These are phyloP conservation scores for Carassius gibelio DNA, from an alignment of 2,113 vertebrate genomes.

Conservation along the genomic window DNA sequence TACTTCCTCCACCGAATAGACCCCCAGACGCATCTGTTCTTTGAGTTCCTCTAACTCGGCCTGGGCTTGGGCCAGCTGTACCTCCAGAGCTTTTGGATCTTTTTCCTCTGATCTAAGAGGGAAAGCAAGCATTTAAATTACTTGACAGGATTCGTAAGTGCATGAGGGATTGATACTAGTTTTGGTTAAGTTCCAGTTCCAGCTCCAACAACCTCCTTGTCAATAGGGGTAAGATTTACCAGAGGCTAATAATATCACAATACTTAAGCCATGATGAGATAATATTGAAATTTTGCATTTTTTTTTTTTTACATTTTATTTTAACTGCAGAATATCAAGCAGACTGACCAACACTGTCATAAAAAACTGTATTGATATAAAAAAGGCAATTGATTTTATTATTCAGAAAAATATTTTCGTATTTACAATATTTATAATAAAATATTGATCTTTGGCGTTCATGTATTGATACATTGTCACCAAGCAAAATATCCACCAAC, in stretches of 20 bases:
- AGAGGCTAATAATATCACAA: too few relatives aligned
- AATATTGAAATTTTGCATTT: neutral
- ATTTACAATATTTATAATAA: neutral
- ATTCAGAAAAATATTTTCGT: neutral
- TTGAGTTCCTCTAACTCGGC: constrained; percentile 74
- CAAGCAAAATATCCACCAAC: neutral
- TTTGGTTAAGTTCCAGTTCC: neutral
- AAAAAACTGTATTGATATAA: neutral
- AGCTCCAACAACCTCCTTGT: neutral
- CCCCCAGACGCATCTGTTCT: constrained; percentile 74
- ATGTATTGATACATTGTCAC: neutral
- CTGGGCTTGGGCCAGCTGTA: constrained; percentile 70
- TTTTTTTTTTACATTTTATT: neutral
- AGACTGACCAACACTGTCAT: neutral
- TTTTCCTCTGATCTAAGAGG: constrained; percentile 62
- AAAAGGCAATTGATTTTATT: neutral
- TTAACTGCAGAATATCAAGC: neutral
- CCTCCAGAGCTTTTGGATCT: constrained; percentile 60
- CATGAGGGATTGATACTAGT: neutral
- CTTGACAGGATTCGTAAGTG: neutral
- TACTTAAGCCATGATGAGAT: too few relatives aligned
- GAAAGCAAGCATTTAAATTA: neutral
- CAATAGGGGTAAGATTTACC: neutral
- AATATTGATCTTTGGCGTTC: neutral
- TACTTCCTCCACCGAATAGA: constrained; percentile 71